Conservation (phyloP, 2,797 vertebrate species). For the Sebastes vulpes region DNA sequence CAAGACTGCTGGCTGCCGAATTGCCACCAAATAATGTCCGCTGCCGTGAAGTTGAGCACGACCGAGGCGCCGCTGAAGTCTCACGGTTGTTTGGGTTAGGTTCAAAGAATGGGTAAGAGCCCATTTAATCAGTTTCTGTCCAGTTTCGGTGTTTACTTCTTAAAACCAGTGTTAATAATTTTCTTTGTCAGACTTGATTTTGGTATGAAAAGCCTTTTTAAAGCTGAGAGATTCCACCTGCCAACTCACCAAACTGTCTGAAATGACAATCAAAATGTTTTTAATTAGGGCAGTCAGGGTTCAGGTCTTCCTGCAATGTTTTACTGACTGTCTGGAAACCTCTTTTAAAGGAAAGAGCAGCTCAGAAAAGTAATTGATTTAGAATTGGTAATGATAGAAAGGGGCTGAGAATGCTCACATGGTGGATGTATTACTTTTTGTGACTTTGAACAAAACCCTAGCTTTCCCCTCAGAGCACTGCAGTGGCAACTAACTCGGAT, state of each 20-base stretch:
- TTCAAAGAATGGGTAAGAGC: slow-evolving; percentile 61
- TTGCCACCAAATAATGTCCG: slow-evolving; percentile 17
- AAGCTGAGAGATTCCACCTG: slow-evolving; percentile 21
- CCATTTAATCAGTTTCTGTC: slow-evolving; percentile 58
- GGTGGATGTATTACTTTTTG: slow-evolving; percentile 31
- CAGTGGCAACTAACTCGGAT: slow-evolving; percentile 76
- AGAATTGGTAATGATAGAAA: slow-evolving; percentile 14
- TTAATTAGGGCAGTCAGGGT: slow-evolving; percentile 40
- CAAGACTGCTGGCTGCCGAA: slow-evolving; percentile 48
- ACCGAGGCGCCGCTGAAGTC: slow-evolving; percentile 21
- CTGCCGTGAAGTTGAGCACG: slow-evolving; percentile 18
- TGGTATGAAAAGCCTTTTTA: slow-evolving; percentile 38
- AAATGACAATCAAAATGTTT: slow-evolving; percentile 38
- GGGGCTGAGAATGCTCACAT: slow-evolving; percentile 15
- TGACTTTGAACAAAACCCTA: slow-evolving; percentile 26
- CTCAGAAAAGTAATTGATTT: slow-evolving; percentile 35
- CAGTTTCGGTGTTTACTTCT: slow-evolving; percentile 16
- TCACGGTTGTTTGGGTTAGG: slow-evolving; percentile 32
- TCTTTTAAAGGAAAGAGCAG: slow-evolving; percentile 24
- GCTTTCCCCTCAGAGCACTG: slow-evolving; percentile 8
- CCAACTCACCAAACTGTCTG: slow-evolving; percentile 17
- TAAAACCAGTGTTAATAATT: slow-evolving; percentile 22
- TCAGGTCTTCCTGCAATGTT: slow-evolving; percentile 43
- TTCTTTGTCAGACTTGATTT: slow-evolving; percentile 43
- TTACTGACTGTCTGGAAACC: slow-evolving; percentile 37